phyloP scores from a whole-genome alignment of 2,113 vertebrate species.

The Brachyistius frenatus region DNA sequence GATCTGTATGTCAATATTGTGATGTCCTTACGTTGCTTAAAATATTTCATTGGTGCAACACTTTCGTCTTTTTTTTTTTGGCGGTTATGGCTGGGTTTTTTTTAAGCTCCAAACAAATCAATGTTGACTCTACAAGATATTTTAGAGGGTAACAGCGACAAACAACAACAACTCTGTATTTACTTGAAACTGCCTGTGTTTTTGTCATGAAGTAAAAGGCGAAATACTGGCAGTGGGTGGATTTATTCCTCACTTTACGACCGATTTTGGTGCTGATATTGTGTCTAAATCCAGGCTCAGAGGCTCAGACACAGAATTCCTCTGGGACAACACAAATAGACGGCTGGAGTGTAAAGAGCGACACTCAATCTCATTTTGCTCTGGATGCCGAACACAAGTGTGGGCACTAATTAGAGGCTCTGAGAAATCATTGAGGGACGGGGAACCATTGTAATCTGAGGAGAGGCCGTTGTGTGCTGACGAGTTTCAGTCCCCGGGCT shows the following conservation, averaged over 20 bases:
- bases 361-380: slow-evolving; percentile 64
- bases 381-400: slow-evolving; percentile 73
- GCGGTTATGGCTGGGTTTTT: no score
- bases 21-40: no score
- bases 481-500: slow-evolving; percentile 31
- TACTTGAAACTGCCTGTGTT: background rate
- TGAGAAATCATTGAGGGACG: slow-evolving; percentile 49
- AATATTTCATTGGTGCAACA: no score
- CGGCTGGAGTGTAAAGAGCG: slow-evolving; percentile 59
- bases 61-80: no score
- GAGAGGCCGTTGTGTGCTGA: slow-evolving; percentile 49
- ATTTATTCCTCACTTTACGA: slow-evolving; percentile 9
- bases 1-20: background rate
- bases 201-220: background rate
- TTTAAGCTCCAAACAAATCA: background rate
- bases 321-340: slow-evolving; percentile 54
- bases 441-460: slow-evolving; percentile 63
- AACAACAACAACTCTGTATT: background rate
- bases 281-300: slow-evolving; percentile 56
- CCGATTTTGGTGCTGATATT: slow-evolving; percentile 33
- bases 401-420: slow-evolving; percentile 75
- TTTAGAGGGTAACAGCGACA: no score
- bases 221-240: background rate
- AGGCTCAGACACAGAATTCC: slow-evolving; percentile 50
- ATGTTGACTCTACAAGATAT: no score